A percentile compares a stretch with the other conserved stretches of the same genome.
phyloP scores from a whole-genome alignment of 1,140 invertebrate genomes.

The Frieseomelitta varia region DNA sequence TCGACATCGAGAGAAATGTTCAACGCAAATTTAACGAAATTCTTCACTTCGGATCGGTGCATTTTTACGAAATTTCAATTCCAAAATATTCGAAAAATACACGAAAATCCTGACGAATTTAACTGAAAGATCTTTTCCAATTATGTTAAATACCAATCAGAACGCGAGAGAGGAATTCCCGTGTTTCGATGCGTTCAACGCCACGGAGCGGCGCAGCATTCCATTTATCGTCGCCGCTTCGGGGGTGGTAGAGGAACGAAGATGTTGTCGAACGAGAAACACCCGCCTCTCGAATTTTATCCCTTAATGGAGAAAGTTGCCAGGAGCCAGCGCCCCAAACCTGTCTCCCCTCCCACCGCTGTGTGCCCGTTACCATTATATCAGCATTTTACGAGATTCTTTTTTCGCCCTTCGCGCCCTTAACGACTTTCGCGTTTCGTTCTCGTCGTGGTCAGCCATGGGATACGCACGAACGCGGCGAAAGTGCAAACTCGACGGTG shows the following conservation, averaged over 20 bases:
- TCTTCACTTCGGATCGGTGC: fast-evolving
- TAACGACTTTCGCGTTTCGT: slow-evolving; percentile 58
- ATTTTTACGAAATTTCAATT: no score
- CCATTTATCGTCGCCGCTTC: slow-evolving; percentile 7
- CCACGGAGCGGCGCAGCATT: background rate
- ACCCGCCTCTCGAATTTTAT: slow-evolving; percentile 47
- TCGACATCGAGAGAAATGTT: background rate
- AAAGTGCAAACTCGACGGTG: background rate
- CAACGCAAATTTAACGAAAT: background rate
- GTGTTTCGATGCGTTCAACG: background rate
- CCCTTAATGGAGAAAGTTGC: slow-evolving; percentile 45
- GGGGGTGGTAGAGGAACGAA: background rate
- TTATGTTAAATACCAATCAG: background rate
- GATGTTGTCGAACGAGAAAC: slow-evolving; percentile 41
- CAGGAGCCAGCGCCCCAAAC: background rate
- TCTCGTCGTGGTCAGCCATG: slow-evolving; percentile 20
- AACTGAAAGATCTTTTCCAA: no score
- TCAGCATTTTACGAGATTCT: slow-evolving; percentile 46
- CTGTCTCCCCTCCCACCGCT: background rate
- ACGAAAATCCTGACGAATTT: no score
- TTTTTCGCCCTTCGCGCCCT: background rate
- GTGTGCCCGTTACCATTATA: slow-evolving; percentile 47
- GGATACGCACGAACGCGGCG: background rate
- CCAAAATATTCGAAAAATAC: no score
- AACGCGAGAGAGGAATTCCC: background rate